Conservation (phyloP, 2,888 invertebrate genomes). For the Eledone cirrhosa region DNA sequence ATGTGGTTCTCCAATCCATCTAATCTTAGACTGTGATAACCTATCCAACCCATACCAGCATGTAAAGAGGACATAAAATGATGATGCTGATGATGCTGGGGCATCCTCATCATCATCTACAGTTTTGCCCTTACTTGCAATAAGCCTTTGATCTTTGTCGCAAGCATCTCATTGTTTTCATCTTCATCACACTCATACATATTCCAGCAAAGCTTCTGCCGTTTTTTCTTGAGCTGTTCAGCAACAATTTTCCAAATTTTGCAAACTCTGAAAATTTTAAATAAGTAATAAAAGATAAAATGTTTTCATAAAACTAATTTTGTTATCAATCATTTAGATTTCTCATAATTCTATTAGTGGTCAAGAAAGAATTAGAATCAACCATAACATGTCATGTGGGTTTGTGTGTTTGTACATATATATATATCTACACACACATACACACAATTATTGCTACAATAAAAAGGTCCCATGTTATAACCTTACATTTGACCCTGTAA, state of each 20-base stretch:
- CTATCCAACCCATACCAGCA: no score
- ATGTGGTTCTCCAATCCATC: no score
- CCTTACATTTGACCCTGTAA: no score
- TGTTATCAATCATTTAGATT: neutral
- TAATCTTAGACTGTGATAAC: no score
- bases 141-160: neutral
- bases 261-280: conserved; percentile 40
- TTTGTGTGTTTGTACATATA: no score
- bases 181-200: conserved; percentile 30
- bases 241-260: conserved; percentile 40
- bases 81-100: no score
- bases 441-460: no score
- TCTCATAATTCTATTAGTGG: neutral
- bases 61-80: no score
- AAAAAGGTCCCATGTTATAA: no score
- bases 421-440: no score
- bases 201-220: conserved; percentile 33
- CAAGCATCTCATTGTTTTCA: conserved; percentile 26
- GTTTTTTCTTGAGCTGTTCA: conserved; percentile 31
- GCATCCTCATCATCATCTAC: no score
- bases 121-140: neutral
- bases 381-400: neutral
- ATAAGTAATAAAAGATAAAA: neutral
- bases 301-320: neutral
- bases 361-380: neutral